These are phyloP conservation scores for Anoplophora glabripennis DNA, from an alignment of 1,140 invertebrate genomes.

Conservation along the genomic window DNA sequence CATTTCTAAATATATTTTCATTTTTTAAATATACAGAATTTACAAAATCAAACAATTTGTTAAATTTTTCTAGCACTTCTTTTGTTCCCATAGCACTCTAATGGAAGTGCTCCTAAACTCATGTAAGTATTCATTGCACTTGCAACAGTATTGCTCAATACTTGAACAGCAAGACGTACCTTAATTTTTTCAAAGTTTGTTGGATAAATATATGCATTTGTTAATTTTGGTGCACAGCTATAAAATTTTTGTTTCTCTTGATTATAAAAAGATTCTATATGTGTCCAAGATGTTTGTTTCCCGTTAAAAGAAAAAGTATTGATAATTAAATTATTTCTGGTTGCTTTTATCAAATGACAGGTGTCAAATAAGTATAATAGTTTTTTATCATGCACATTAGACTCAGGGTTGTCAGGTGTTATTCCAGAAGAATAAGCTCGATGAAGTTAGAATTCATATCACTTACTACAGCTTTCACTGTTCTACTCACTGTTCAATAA, in stretches of 20 bases:
- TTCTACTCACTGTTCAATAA: constrained; percentile 9
- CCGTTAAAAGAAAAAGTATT: constrained; percentile 5
- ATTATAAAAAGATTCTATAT: constrained; percentile 6
- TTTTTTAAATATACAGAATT: constrained; percentile 1
- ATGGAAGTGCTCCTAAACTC: not conserved
- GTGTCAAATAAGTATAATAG: no score
- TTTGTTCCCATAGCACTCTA: not conserved
- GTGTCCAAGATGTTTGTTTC: constrained; percentile 12
- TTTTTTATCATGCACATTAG: no score
- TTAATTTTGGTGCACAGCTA: not conserved
- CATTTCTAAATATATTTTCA: not conserved
- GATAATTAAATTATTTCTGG: no score
- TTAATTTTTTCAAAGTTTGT: not conserved
- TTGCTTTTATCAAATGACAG: no score
- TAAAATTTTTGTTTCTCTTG: no score
- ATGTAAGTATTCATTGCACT: constrained; percentile 1
- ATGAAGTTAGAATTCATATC: constrained; percentile 17
- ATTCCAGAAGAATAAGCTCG: constrained; percentile 6
- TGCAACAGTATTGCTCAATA: not conserved
- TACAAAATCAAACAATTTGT: not conserved
- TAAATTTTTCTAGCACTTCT: not conserved
- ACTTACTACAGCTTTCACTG: constrained; percentile 4
- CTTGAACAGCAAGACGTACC: no score
- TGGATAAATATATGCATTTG: not conserved
- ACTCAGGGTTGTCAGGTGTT: constrained; percentile 6